Conservation (phyloP, 2,797 vertebrate genomes). For the Mastacembelus armatus region DNA sequence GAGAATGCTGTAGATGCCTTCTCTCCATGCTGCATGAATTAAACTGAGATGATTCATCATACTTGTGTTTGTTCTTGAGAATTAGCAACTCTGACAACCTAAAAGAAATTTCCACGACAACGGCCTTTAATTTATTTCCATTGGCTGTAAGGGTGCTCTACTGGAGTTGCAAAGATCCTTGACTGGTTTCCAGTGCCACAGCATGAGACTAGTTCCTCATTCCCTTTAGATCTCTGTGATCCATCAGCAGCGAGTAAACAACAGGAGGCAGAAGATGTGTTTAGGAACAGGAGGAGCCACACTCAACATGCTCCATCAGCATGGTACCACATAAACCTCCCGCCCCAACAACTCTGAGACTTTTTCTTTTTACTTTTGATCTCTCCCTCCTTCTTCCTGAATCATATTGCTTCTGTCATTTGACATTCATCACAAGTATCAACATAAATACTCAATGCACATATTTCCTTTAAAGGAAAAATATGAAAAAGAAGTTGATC, state of each 20-base stretch:
- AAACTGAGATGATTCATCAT: too few species aligned
- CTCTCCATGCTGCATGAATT: too few species aligned
- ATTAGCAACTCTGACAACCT: too few species aligned
- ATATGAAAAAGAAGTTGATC: constrained; percentile 59
- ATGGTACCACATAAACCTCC: constrained; percentile 73
- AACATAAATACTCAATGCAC: constrained; percentile 64
- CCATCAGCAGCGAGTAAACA: constrained; percentile 49
- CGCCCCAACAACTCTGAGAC: constrained; percentile 62
- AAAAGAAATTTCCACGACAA: too few species aligned
- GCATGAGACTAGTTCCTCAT: constrained; percentile 49
- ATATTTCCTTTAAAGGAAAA: constrained; percentile 67
- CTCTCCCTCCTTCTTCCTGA: constrained; percentile 31
- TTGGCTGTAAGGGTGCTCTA: constrained; percentile 65
- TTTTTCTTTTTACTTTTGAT: constrained; percentile 52
- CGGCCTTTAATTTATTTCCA: constrained; percentile 49
- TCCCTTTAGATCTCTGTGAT: constrained; percentile 48
- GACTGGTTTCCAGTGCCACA: constrained; percentile 60
- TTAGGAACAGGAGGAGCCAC: constrained; percentile 35
- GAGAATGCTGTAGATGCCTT: too few species aligned
- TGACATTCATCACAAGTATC: constrained; percentile 66
- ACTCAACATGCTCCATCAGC: constrained; percentile 69
- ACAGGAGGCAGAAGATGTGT: constrained; percentile 59
- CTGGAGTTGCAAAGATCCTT: constrained; percentile 52
- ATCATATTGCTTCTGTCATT: constrained; percentile 38
- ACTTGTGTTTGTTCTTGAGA: too few species aligned